Evolutionary conservation across 1,140 invertebrate genomes (phyloP), one percentile per base, ranked within the genome.

Genomic region (Drosophila prosaltans): DNA sequence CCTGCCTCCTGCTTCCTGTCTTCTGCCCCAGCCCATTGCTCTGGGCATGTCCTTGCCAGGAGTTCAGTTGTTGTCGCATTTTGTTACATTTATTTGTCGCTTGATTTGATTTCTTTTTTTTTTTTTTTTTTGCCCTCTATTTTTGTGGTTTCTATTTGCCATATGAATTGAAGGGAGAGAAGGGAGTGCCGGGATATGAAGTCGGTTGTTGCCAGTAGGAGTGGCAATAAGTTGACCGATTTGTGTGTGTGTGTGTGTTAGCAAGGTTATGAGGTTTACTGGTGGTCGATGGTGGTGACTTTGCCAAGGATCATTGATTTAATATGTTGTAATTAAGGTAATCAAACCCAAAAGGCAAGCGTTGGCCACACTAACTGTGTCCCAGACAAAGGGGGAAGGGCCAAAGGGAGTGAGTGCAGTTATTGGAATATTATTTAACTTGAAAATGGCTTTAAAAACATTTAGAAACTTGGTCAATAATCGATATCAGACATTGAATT

Each of bases 11-110:
- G 28, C 4, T 30, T 30, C 28, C 28, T 30, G 28, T 4, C 28
- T 30, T 7, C 32, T 26, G 3, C 2, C 40, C 21, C 10, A 36
- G 32, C 10, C 16, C 7, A 54, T 57, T 57, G 11, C 40, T 32
- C 24, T 7, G 1, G 21, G 41, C 32, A 16, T 45, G 39, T 67
- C 62, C 63, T 43, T 66, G 41, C 32, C 45, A 41, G n/a, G 45
- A 10, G 36, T 16, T 3, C 24, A 54, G 30, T 40, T 77, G 68
- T 79, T 82, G 79, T 80, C 79, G 72, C 80, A 81, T 85, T 85
- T 69, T 86, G 75, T 86, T 85, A 85, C 82, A 86, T 85, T 85
- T 85, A 85, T 85, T 85, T 85, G 79, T 82, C 83, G 82, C 82
- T 85, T 86, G 82, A 85, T 86, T 85, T 85, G 82, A 85, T 85